phyloP scores from a whole-genome alignment of 2,113 vertebrate species.

The Ondatra zibethicus region DNA sequence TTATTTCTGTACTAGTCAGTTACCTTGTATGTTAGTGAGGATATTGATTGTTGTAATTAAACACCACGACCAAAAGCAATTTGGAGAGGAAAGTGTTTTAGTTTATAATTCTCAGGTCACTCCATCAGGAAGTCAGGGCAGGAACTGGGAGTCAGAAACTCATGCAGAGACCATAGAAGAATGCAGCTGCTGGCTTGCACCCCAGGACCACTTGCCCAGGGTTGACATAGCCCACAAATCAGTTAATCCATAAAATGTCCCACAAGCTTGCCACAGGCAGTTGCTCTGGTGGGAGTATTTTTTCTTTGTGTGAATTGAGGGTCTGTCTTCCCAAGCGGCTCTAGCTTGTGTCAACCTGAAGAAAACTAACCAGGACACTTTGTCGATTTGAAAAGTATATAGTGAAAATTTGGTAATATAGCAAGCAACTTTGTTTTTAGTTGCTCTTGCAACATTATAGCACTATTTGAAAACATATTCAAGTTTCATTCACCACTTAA shows the following conservation, averaged over 20 bases:
- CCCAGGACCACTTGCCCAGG: background rate
- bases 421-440: background rate
- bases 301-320: background rate
- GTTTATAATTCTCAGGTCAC: background rate
- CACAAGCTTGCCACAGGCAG: background rate
- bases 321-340: background rate
- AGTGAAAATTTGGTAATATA: slow-evolving; percentile 43
- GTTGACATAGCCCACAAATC: background rate
- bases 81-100: background rate
- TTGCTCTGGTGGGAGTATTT: background rate
- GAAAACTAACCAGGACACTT: background rate
- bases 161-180: background rate
- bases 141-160: background rate
- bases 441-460: background rate
- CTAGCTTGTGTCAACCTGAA: background rate
- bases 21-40: background rate
- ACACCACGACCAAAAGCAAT: background rate
- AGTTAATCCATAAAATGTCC: background rate
- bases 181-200: background rate
- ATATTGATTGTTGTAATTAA: background rate
- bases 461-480: background rate
- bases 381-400: background rate
- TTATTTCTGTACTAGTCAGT: background rate
- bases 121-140: background rate
- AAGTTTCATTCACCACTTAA: background rate